Conservation (phyloP, 1,140 invertebrate genomes). For the Doryteuthis pealeii region DNA sequence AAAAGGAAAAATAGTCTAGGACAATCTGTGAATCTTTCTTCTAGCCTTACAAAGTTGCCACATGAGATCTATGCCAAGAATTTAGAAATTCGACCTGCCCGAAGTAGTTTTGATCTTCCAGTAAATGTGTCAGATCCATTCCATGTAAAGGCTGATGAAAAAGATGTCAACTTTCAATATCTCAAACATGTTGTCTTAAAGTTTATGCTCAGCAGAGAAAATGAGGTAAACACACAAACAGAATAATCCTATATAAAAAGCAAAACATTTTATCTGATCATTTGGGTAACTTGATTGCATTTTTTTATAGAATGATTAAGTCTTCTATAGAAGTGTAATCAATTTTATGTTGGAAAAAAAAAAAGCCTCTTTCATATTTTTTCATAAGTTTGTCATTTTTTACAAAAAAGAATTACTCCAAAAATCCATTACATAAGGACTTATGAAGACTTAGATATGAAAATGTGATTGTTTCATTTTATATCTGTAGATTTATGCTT, state of each 20-base stretch:
- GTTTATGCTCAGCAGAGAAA: slow-evolving; percentile 83
- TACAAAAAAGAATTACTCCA: too few relatives aligned
- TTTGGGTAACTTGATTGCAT: too few relatives aligned
- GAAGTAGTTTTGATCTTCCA: slow-evolving; percentile 14
- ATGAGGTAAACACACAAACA: slow-evolving; percentile 66
- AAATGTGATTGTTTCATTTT: too few relatives aligned
- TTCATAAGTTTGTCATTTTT: too few relatives aligned
- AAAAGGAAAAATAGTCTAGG: slow-evolving; percentile 16
- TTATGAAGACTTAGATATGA: too few relatives aligned
- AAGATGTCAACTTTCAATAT: slow-evolving; percentile 77
- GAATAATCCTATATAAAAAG: neutral
- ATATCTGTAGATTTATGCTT: too few relatives aligned
- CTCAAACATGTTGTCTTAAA: slow-evolving; percentile 90
- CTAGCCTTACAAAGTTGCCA: neutral
- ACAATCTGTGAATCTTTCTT: neutral
- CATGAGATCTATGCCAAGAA: neutral
- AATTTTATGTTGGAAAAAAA: too few relatives aligned
- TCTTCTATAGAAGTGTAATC: too few relatives aligned
- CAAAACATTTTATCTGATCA: neutral
- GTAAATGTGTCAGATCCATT: slow-evolving; percentile 5
- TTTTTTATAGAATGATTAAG: too few relatives aligned
- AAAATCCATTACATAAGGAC: too few relatives aligned
- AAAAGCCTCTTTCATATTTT: too few relatives aligned
- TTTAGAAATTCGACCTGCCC: neutral
- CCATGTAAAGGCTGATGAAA: slow-evolving; percentile 60